These are phyloP conservation scores for Oncorhynchus clarkii DNA, from an alignment of 2,113 vertebrate genomes.

Conservation along the genomic window DNA sequence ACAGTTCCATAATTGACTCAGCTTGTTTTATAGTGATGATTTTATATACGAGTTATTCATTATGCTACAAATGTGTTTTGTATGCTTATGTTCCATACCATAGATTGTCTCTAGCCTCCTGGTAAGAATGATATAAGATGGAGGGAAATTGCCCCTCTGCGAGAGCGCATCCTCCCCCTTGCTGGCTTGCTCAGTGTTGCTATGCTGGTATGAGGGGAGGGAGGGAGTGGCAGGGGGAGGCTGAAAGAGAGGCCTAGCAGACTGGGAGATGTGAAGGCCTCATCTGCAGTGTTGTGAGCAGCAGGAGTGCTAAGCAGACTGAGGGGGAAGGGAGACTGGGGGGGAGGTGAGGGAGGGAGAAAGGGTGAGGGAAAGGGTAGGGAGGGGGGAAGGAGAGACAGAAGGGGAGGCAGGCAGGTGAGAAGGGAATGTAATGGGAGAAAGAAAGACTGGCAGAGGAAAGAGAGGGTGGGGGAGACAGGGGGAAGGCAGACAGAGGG, in stretches of 20 bases:
- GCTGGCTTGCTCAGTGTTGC: slow-evolving; percentile 64
- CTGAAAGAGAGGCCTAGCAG: slow-evolving; percentile 2
- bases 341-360: too few species aligned
- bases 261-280: neutral
- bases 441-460: too few species aligned
- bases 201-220: slow-evolving; percentile 61
- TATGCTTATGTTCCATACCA: slow-evolving; percentile 26
- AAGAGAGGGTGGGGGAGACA: too few species aligned
- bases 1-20: neutral
- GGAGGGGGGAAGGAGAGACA: fast-evolving
- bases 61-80: neutral
- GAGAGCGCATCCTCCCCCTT: slow-evolving; percentile 46
- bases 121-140: slow-evolving; percentile 64
- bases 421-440: too few species aligned
- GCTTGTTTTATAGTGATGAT: neutral
- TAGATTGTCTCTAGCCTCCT: slow-evolving; percentile 13
- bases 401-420: too few species aligned
- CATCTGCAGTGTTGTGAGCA: slow-evolving; percentile 7
- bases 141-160: slow-evolving; percentile 64
- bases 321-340: too few species aligned
- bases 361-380: too few species aligned
- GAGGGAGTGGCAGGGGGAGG: slow-evolving; percentile 41
- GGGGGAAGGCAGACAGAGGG: too few species aligned
- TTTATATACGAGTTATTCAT: neutral
- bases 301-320: slow-evolving; percentile 24